Evolutionary conservation across 1,140 invertebrate genomes (phyloP).

Genomic region (Scaptodrosophila lebanonensis): DNA sequence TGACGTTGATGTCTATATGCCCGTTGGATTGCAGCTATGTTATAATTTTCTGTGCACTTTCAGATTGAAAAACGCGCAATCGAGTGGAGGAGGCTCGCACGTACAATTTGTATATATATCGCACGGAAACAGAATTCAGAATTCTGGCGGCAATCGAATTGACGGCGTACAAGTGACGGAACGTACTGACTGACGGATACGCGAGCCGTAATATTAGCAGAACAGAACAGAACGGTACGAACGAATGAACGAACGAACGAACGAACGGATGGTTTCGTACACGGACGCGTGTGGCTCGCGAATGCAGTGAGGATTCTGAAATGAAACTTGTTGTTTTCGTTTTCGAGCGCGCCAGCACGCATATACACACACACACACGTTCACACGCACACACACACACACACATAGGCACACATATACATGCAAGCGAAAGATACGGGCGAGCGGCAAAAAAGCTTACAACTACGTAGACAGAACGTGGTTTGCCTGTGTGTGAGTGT

Average conservation of each 20-base stretch:
- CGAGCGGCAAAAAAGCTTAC: background rate
- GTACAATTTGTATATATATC: background rate
- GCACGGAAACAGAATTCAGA: too few species aligned
- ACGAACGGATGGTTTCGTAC: background rate
- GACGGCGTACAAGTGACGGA: conserved; percentile 70
- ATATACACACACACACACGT: conserved; percentile 8
- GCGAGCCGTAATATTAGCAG: conserved; percentile 64
- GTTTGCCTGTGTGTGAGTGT: too few species aligned
- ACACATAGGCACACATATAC: conserved; percentile 8
- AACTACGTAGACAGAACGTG: too few species aligned
- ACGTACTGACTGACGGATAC: conserved; percentile 72
- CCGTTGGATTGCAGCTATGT: background rate
- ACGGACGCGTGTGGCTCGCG: conserved; percentile 3
- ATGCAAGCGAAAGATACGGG: too few species aligned
- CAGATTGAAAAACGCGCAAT: too few species aligned
- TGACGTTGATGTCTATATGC: background rate
- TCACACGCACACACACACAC: conserved; percentile 10
- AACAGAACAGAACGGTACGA: conserved; percentile 39
- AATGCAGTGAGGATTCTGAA: conserved; percentile 41
- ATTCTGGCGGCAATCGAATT: too few species aligned
- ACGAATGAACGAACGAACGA: conserved; percentile 3
- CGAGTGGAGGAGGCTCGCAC: too few species aligned
- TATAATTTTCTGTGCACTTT: background rate
- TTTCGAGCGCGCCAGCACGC: conserved; percentile 8
- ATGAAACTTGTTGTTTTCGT: conserved; percentile 35